Percentiles rank a stretch among this genome's conserved stretches.
phyloP scores from a whole-genome alignment of 1,140 invertebrate genomes.

The Cryptotermes secundus region DNA sequence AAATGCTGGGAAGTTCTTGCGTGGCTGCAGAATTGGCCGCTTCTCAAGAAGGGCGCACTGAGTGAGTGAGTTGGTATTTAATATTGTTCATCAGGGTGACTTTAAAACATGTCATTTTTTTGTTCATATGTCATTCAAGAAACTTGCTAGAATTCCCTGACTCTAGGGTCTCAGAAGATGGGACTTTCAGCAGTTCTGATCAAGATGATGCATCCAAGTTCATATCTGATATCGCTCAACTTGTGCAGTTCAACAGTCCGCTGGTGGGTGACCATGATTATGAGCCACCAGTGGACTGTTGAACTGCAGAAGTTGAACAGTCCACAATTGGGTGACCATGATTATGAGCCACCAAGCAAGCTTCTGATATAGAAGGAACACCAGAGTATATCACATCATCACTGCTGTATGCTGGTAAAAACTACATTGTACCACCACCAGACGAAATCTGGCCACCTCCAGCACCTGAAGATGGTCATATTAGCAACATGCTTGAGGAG shows the following conservation, averaged over 20 bases:
- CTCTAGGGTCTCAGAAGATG: slow-evolving; percentile 33
- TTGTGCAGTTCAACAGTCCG: slow-evolving; percentile 49
- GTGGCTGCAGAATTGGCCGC: too few species aligned
- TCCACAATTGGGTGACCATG: too few species aligned
- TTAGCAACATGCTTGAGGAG: background rate
- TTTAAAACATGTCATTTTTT: too few species aligned
- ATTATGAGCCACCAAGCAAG: slow-evolving; percentile 49
- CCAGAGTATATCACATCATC: slow-evolving; percentile 36
- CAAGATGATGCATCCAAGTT: slow-evolving; percentile 39
- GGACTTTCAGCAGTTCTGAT: slow-evolving; percentile 36
- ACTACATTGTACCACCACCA: slow-evolving; percentile 46
- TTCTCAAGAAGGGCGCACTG: too few species aligned
- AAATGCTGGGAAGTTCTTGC: too few species aligned
- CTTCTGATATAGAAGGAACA: slow-evolving; percentile 43
- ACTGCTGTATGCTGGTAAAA: slow-evolving; percentile 32
- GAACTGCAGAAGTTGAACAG: too few species aligned
- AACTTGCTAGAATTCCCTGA: slow-evolving; percentile 34
- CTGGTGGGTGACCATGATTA: slow-evolving; percentile 49
- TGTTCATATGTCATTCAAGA: slow-evolving; percentile 40
- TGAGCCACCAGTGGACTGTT: too few species aligned
- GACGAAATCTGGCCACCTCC: slow-evolving; percentile 52
- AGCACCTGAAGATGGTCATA: slow-evolving; percentile 40
- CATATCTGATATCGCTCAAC: slow-evolving; percentile 41
- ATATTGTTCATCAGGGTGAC: too few species aligned
- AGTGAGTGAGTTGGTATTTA: too few species aligned